phyloP scores from a whole-genome alignment of 2,888 invertebrate genomes.

The Amiota minor region DNA sequence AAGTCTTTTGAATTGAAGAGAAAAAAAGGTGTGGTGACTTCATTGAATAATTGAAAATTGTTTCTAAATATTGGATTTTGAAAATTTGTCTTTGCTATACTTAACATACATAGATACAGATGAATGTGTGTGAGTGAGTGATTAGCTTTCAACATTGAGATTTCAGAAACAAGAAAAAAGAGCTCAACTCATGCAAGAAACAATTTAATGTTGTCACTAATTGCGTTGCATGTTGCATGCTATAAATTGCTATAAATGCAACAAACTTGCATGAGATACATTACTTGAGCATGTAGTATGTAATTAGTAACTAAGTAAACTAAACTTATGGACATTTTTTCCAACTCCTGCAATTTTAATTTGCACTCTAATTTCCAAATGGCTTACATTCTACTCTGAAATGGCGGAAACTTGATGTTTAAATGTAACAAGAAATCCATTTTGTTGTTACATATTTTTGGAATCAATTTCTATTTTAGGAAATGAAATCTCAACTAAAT shows the following conservation, averaged over 20 bases:
- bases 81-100: no score
- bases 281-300: neutral
- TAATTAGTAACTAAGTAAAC: no score
- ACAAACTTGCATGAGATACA: neutral
- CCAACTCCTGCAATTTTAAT: neutral
- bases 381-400: neutral
- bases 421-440: neutral
- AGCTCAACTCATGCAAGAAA: neutral
- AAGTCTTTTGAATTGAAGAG: no score
- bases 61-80: no score
- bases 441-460: neutral
- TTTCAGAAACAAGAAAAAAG: neutral
- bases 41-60: no score
- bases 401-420: neutral
- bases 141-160: no score
- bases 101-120: no score
- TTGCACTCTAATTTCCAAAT: neutral
- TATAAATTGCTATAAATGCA: neutral
- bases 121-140: no score
- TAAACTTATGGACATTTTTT: neutral
- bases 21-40: no score
- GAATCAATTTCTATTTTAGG: no score
- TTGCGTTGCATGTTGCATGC: neutral
- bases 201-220: neutral
- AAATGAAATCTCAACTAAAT: no score